Evolutionary conservation across 2,797 vertebrate species (phyloP).

Genomic region (Pristis pectinata): DNA sequence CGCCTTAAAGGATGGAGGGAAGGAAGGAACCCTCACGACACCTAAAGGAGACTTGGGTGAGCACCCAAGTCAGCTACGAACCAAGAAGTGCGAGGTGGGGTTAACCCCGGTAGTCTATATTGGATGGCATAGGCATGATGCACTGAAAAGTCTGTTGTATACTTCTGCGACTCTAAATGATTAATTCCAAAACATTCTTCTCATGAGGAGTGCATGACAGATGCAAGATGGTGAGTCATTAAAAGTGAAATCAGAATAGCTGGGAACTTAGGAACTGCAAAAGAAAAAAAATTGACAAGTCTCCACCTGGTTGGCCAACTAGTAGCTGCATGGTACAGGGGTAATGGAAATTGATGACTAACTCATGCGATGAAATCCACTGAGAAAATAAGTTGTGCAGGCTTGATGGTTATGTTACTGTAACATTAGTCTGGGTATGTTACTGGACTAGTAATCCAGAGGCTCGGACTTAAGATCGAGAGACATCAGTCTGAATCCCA

Average conservation of each 20-base stretch:
- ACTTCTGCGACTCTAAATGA: too few relatives aligned
- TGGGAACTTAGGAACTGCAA: background rate
- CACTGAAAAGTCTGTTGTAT: background rate
- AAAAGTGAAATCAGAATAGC: background rate
- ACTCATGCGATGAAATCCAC: background rate
- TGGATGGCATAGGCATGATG: too few relatives aligned
- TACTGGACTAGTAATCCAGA: too few relatives aligned
- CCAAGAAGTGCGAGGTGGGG: too few relatives aligned
- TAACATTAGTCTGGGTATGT: too few relatives aligned
- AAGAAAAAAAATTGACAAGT: background rate
- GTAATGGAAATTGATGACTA: background rate
- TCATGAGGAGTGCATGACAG: background rate
- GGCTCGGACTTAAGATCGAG: too few relatives aligned
- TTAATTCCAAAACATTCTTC: background rate
- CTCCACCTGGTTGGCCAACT: background rate
- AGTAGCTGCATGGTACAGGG: background rate
- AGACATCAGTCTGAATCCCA: too few relatives aligned
- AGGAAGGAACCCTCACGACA: too few relatives aligned
- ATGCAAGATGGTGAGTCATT: background rate
- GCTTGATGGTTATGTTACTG: background rate
- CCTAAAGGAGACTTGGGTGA: too few relatives aligned
- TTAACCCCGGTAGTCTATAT: too few relatives aligned
- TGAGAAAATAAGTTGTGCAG: background rate
- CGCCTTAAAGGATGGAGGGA: too few relatives aligned
- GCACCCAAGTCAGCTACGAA: too few relatives aligned